Conservation (phyloP, 1,140 invertebrate species). For the Euwallacea similis region DNA sequence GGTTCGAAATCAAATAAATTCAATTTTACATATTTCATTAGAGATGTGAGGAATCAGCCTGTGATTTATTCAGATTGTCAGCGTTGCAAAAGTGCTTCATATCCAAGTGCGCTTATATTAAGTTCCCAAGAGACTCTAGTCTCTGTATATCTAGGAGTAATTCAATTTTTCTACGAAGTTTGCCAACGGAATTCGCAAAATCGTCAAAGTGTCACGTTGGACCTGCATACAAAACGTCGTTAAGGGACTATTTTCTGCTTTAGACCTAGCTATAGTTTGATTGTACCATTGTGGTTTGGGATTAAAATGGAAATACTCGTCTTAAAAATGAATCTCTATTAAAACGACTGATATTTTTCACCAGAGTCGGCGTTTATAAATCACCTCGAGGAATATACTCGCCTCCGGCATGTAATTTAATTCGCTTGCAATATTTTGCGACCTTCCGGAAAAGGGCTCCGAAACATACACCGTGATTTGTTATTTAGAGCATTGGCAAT, state of each 20-base stretch:
- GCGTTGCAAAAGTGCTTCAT: too few relatives aligned
- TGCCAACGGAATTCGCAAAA: neutral
- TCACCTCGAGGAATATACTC: neutral
- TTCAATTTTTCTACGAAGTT: constrained; percentile 1
- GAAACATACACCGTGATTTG: too few relatives aligned
- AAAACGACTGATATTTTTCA: neutral
- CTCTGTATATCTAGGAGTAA: neutral
- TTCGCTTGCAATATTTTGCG: neutral
- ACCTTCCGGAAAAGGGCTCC: neutral
- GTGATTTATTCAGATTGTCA: too few relatives aligned
- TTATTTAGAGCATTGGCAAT: too few relatives aligned
- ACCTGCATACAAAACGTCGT: neutral
- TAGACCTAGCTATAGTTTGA: neutral
- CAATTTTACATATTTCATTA: too few relatives aligned
- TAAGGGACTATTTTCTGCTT: neutral
- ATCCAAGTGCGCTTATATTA: too few relatives aligned
- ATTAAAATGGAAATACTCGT: too few relatives aligned
- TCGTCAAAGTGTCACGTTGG: neutral
- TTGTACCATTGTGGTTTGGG: too few relatives aligned
- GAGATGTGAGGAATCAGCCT: too few relatives aligned
- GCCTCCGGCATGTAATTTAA: constrained; percentile 1
- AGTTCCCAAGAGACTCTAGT: neutral
- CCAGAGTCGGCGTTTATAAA: neutral
- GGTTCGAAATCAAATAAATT: too few relatives aligned
- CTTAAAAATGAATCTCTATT: too few relatives aligned